These are phyloP conservation scores for Zootoca vivipara DNA, from an alignment of 2,113 vertebrate genomes.

Conservation along the genomic window DNA sequence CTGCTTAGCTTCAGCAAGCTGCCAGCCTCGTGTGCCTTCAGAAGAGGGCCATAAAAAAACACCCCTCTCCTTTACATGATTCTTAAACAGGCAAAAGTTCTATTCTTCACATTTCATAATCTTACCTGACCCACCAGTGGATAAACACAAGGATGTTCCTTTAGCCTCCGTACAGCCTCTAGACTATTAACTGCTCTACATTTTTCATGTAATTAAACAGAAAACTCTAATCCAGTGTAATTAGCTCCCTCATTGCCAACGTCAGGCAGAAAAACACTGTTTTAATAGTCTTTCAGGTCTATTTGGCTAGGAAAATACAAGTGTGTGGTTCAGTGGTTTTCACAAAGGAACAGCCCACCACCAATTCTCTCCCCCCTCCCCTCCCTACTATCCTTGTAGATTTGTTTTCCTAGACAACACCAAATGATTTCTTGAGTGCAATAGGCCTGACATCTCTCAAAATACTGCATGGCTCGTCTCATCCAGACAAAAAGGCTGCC, in stretches of 20 bases:
- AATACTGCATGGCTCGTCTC: not conserved
- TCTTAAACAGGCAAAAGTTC: not conserved
- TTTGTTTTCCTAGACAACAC: not conserved
- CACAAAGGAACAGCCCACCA: conserved; percentile 14
- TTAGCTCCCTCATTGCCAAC: conserved; percentile 79
- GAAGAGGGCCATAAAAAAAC: not conserved
- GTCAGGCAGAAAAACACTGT: conserved; percentile 71
- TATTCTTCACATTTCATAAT: not conserved
- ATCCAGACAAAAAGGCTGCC: not conserved
- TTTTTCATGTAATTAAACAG: conserved; percentile 81
- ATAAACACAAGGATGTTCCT: conserved; percentile 59
- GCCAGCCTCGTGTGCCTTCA: too few species aligned
- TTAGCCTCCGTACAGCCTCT: conserved; percentile 69
- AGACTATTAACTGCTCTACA: conserved; percentile 69
- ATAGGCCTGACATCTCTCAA: not conserved
- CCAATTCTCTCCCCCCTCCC: not conserved
- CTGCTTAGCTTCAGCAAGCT: too few species aligned
- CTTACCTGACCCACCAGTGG: conserved; percentile 47
- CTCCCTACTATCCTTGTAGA: conserved; percentile 1
- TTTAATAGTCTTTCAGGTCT: conserved; percentile 77
- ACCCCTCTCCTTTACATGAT: not conserved
- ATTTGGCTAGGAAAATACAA: conserved; percentile 73
- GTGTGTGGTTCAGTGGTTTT: conserved; percentile 45
- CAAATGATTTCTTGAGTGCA: not conserved
- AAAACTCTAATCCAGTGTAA: conserved; percentile 80